Conservation (phyloP, 2,888 invertebrate genomes). For the Torymus aiolomorphi region DNA sequence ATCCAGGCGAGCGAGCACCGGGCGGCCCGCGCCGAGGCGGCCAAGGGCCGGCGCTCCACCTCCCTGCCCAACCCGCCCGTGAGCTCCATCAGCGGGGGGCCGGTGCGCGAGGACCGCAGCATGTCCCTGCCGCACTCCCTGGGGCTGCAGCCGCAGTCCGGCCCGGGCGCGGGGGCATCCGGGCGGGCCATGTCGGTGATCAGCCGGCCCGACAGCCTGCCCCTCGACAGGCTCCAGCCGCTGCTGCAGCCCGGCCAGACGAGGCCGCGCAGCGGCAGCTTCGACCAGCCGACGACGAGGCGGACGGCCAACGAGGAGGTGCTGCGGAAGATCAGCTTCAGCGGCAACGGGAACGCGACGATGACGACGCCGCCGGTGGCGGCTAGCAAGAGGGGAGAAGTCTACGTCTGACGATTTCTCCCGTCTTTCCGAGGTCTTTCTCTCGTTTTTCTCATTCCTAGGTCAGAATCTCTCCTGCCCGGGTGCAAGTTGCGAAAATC, state of each 20-base stretch:
- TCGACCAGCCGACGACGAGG: constrained; percentile 60
- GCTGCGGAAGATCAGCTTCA: constrained; percentile 76
- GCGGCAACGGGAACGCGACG: constrained; percentile 57
- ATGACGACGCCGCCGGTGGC: constrained; percentile 60
- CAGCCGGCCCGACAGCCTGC: constrained; percentile 61
- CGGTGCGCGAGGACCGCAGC: constrained; percentile 67
- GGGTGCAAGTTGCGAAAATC: no score
- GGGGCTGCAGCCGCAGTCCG: constrained; percentile 11
- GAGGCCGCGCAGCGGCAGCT: constrained; percentile 70
- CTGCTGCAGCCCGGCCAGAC: constrained; percentile 30
- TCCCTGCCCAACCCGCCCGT: constrained; percentile 66
- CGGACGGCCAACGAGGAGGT: constrained; percentile 60
- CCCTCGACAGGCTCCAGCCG: constrained; percentile 62
- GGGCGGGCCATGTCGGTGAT: constrained; percentile 63
- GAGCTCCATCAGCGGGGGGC: background rate
- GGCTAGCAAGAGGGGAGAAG: constrained; percentile 77
- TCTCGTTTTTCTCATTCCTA: background rate
- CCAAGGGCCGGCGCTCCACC: constrained; percentile 59
- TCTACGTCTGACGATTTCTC: constrained; percentile 76
- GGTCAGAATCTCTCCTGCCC: no score
- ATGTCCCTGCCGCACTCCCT: constrained; percentile 68
- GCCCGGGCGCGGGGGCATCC: constrained; percentile 51
- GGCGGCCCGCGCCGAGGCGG: constrained; percentile 59
- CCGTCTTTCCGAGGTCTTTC: no score
- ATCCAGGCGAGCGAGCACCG: constrained; percentile 67